A percentile compares a stretch with the other conserved stretches of the same genome.
Conservation (phyloP, 2,113 vertebrate genomes). For the Irena cyanogastra region DNA sequence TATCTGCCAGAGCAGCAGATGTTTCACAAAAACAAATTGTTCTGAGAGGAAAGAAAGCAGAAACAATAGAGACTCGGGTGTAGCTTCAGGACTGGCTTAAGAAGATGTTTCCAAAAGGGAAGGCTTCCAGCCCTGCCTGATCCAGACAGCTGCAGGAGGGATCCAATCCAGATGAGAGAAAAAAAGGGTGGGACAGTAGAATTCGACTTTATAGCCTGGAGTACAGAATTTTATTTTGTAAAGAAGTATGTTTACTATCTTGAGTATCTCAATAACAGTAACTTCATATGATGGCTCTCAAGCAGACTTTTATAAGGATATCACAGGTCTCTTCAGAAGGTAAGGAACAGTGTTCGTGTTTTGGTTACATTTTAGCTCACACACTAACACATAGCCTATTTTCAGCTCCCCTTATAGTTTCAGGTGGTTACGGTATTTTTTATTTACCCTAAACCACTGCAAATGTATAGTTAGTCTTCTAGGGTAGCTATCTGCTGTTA, state of each 20-base stretch:
- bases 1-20: slow-evolving; percentile 34
- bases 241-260: neutral
- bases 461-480: neutral
- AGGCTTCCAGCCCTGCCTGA: neutral
- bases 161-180: neutral
- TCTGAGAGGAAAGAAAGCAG: neutral
- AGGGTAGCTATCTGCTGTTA: neutral
- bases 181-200: neutral
- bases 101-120: neutral
- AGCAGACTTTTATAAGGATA: neutral
- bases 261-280: neutral
- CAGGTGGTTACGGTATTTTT: neutral
- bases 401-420: neutral
- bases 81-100: neutral
- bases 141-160: neutral
- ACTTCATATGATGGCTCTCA: neutral
- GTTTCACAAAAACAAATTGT: slow-evolving; percentile 24
- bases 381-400: rapidly evolving
- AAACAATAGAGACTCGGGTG: neutral
- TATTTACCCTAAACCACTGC: neutral
- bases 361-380: neutral
- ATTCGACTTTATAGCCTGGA: neutral
- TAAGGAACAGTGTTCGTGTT: neutral
- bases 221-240: neutral
- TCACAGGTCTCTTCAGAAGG: neutral